Percentiles rank a stretch among this genome's conserved stretches.
phyloP scores from a whole-genome alignment of 2,113 vertebrate species.

The Neotoma lepida region DNA sequence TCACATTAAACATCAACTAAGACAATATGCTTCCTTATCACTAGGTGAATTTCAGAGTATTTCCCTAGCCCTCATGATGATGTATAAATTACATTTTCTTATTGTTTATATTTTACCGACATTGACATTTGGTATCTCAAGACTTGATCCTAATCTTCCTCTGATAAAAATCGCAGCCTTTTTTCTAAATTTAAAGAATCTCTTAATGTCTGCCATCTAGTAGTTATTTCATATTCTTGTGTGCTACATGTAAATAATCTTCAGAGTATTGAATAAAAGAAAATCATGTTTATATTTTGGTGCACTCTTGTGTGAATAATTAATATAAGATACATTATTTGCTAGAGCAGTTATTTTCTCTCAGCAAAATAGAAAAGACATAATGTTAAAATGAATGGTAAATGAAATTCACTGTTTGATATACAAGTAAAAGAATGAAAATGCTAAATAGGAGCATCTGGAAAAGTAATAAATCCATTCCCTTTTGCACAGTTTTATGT shows the following conservation, averaged over 20 bases:
- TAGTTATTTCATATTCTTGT: background rate
- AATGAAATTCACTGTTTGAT: background rate
- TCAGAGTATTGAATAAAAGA: background rate
- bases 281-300: constrained; percentile 1
- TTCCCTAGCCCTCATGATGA: background rate
- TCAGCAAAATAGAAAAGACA: background rate
- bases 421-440: background rate
- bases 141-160: background rate
- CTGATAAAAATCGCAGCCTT: background rate
- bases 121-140: background rate
- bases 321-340: background rate
- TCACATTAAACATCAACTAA: background rate
- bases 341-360: background rate
- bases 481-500: background rate
- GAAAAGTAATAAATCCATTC: background rate
- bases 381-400: constrained; percentile 15
- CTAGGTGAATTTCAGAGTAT: background rate
- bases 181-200: background rate
- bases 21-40: background rate
- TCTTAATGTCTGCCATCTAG: background rate
- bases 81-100: background rate
- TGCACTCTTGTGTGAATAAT: background rate
- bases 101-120: background rate
- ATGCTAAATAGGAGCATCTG: background rate
- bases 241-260: background rate